Conservation (phyloP, 2,888 invertebrate genomes). For the Melanostoma mellinum region DNA sequence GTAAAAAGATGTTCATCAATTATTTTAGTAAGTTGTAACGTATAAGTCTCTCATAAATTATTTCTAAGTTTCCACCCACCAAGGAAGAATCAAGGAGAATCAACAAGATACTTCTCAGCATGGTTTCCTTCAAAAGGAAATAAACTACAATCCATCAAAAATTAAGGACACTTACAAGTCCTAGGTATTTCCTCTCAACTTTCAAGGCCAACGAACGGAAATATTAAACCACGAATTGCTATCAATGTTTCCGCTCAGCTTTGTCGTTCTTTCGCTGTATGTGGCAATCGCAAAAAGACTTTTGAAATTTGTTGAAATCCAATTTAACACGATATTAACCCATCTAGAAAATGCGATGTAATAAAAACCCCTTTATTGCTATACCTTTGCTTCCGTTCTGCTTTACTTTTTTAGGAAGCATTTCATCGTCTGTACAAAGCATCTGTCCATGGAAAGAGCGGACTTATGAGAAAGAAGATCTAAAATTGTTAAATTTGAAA, state of each 20-base stretch:
- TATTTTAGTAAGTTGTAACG: not conserved
- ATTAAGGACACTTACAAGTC: constrained; percentile 36
- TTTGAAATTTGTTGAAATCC: constrained; percentile 37
- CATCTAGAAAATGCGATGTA: constrained; percentile 41
- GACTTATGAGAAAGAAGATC: constrained; percentile 33
- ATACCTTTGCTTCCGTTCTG: constrained; percentile 37
- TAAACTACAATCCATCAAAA: constrained; percentile 41
- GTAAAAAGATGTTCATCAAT: no score
- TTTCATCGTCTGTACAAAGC: not conserved
- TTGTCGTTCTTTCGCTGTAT: constrained; percentile 28
- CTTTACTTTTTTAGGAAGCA: constrained; percentile 31
- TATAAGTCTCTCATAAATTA: constrained; percentile 20
- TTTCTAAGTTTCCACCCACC: constrained; percentile 5
- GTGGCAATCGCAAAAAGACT: constrained; percentile 19
- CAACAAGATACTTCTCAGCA: constrained; percentile 20
- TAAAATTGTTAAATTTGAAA: constrained; percentile 27
- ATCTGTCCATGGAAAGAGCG: constrained; percentile 12
- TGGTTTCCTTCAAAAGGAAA: constrained; percentile 34
- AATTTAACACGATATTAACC: constrained; percentile 44
- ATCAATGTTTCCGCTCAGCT: constrained; percentile 40
- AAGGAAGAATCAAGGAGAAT: not conserved
- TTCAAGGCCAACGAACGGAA: constrained; percentile 23
- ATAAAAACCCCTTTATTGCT: constrained; percentile 41
- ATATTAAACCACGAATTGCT: constrained; percentile 42
- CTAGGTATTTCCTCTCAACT: not conserved